Base-by-base conservation (phyloP, 2,113 vertebrate species). In the Ceyx cyanopectus region DNA sequence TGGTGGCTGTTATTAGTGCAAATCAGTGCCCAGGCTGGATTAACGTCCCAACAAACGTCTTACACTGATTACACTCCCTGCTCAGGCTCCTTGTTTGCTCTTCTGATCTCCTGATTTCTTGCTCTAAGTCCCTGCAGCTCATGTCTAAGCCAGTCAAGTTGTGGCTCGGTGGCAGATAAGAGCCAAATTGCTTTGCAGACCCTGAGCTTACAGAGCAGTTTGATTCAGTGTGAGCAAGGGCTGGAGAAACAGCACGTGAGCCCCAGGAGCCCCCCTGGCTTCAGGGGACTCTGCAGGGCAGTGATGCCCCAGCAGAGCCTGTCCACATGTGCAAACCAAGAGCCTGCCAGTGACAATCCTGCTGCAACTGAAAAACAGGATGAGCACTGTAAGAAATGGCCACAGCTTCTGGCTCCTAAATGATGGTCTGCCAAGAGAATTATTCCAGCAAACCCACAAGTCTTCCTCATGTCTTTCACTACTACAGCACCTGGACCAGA, bases 71-170 rank as follows among this genome's bases (percentile, higher is more conserved):
- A 80, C 68, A 54, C 53, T 50, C 73, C 22, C 70, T 7, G 48
- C 89, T 81, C 61, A 29, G 60, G 53, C 72, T 90, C 82, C 66
- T 32, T 51, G 20, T 81, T 50, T 75, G 79, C 81, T 72, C 40
- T 16, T 75, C 54, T 46, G 60, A 66, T 78, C 89, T 54, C 83
- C 37, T 29, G 32, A 29, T 34, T 80, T 68, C 81, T 48, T 26
- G 29, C 57, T 15, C 5, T 51, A 48, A 80, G 43, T 27, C 73
- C 20, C 80, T 60, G 80, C 74, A 81, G 81, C 73, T 88, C 30
- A 7, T 3, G 0, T 6, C 66, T 57, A 9, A 60, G 1, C 8
- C 27, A 63, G 83, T 4, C 24, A 10, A 70, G 63, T 63, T 56
- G 74, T 4, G 16, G 74, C 8, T 45, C 10, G 26, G 7, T 77